Conservation (phyloP, 2,797 vertebrate genomes). For the Ibycter americanus region DNA sequence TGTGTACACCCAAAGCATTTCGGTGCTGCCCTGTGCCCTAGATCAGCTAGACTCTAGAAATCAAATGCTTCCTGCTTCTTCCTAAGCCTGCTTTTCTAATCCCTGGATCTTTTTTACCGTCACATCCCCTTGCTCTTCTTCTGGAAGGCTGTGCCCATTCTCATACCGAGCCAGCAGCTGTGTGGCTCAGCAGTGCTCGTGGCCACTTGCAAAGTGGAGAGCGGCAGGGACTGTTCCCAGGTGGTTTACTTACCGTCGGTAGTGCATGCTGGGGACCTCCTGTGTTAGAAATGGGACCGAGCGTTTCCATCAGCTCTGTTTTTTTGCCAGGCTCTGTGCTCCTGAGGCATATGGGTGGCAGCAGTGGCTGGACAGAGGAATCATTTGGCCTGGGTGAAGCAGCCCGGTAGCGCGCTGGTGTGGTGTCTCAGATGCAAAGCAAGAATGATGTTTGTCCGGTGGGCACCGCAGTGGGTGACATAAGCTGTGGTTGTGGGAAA, state of each 20-base stretch:
- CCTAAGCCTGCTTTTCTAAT: not conserved
- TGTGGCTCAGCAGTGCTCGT: not conserved
- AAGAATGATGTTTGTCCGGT: not conserved
- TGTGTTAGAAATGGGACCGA: rapidly evolving
- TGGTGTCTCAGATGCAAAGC: not conserved
- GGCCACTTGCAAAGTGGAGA: not conserved
- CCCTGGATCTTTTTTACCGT: rapidly evolving
- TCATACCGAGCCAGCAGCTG: not conserved
- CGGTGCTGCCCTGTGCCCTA: not conserved
- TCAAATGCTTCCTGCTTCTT: not conserved
- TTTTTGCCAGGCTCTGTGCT: not conserved
- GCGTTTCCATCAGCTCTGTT: too few relatives aligned
- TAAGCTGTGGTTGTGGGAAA: not conserved
- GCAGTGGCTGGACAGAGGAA: not conserved
- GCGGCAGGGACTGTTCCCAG: not conserved
- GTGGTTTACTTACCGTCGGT: not conserved
- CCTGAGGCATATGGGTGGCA: rapidly evolving
- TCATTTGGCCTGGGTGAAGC: too few relatives aligned
- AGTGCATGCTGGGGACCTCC: not conserved
- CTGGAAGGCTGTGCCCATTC: not conserved
- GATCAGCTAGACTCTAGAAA: not conserved
- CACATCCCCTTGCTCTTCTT: rapidly evolving
- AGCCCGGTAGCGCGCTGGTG: rapidly evolving
- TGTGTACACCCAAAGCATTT: not conserved
- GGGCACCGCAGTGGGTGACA: not conserved